These are phyloP conservation scores for Stichopus chloronotus DNA, from an alignment of 35 echinoderm and acorn worm species.

Conservation along the genomic window DNA sequence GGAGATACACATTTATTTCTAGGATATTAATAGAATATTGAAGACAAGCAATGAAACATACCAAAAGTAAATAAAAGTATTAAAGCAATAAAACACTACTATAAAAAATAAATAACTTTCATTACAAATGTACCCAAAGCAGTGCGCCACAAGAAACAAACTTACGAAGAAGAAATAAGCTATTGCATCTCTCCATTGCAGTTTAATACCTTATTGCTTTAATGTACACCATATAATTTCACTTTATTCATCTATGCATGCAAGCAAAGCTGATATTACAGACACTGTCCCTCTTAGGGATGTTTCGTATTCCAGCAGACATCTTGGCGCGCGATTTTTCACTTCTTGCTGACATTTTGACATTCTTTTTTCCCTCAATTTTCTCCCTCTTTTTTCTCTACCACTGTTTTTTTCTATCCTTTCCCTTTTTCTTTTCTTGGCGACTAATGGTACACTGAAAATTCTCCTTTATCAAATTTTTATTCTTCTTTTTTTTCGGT, in stretches of 20 bases:
- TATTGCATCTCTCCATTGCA: no score
- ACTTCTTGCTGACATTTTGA: constrained; percentile 48
- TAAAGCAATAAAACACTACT: no score
- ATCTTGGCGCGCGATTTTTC: constrained; percentile 48
- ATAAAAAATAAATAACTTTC: no score
- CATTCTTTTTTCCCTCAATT: constrained; percentile 5
- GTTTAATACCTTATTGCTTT: constrained; percentile 16
- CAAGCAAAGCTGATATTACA: constrained; percentile 22
- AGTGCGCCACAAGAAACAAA: no score
- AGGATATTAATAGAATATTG: no score
- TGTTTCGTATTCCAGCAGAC: constrained; percentile 45
- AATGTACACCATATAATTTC: neutral
- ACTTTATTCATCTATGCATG: constrained; percentile 44
- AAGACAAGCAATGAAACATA: no score
- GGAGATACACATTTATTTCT: no score
- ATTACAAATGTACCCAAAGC: no score
- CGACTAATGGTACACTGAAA: neutral
- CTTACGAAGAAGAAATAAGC: no score
- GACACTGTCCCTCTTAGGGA: constrained; percentile 54
- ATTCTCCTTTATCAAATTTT: constrained; percentile 15
- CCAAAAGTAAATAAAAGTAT: no score
- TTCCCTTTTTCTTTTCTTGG: neutral
- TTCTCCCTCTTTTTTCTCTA: neutral
- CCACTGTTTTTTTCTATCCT: neutral
- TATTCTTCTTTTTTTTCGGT: constrained; percentile 14